A percentile compares a stretch with the other conserved stretches of the same genome.
phyloP scores from a whole-genome alignment of 2,888 invertebrate genomes.

The Heliconius hortense region DNA sequence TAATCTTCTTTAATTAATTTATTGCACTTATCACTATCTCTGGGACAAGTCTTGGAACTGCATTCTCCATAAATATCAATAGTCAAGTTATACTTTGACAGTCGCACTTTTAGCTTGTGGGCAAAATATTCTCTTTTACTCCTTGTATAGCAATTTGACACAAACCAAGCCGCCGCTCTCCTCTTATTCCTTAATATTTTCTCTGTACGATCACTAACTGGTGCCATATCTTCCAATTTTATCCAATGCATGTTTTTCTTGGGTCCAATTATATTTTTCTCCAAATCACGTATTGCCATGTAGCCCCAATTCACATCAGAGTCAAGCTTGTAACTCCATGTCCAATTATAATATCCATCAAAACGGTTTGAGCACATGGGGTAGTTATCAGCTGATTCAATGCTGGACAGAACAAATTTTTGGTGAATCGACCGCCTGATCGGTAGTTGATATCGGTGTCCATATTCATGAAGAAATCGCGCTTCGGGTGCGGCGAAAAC shows the following conservation, averaged over 20 bases:
- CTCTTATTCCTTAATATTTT: constrained; percentile 45
- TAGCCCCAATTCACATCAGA: constrained; percentile 59
- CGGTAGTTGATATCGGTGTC: constrained; percentile 45
- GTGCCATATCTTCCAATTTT: constrained; percentile 49
- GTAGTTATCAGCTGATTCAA: constrained; percentile 59
- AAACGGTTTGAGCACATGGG: constrained; percentile 50
- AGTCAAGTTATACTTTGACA: constrained; percentile 51
- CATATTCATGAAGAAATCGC: constrained; percentile 25
- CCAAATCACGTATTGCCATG: constrained; percentile 50
- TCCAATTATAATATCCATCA: constrained; percentile 59
- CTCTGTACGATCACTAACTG: constrained; percentile 47
- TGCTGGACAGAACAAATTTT: constrained; percentile 56
- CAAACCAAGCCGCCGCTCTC: constrained; percentile 60
- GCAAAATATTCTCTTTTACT: constrained; percentile 50
- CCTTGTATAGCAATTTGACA: constrained; percentile 55
- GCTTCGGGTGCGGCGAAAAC: constrained; percentile 59
- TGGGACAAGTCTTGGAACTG: constrained; percentile 47
- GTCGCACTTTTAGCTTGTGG: constrained; percentile 46
- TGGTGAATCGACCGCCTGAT: constrained; percentile 51
- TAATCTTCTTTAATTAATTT: constrained; percentile 52
- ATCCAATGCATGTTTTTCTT: constrained; percentile 52
- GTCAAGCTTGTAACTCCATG: constrained; percentile 59
- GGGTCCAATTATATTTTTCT: constrained; percentile 52
- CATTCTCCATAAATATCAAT: constrained; percentile 58
- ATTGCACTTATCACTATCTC: constrained; percentile 50